A percentile compares a stretch with the other conserved stretches of the same genome.
These are phyloP conservation scores for Pristionchus fissidentatus DNA, from an alignment of 2,888 invertebrate genomes.

Conservation along the genomic window DNA sequence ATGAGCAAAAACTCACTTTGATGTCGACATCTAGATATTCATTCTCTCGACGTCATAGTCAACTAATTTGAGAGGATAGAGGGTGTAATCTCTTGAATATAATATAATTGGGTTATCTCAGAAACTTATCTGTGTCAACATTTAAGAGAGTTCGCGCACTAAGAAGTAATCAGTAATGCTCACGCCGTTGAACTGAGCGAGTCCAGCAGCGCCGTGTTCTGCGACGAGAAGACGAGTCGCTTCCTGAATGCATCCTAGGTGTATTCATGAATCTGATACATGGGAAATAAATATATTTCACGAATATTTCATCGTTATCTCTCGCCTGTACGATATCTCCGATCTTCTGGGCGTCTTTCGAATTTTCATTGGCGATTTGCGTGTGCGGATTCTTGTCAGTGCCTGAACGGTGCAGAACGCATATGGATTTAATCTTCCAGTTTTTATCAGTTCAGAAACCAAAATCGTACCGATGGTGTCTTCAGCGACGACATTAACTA, in stretches of 20 bases:
- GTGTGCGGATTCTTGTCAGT: conserved; percentile 38
- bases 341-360: conserved; percentile 29
- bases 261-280: background rate
- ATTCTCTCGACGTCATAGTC: background rate
- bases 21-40: too few relatives aligned
- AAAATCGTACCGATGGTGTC: background rate
- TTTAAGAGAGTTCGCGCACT: background rate
- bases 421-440: background rate
- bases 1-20: too few relatives aligned
- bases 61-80: too few relatives aligned
- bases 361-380: conserved; percentile 6
- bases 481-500: conserved; percentile 1
- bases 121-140: too few relatives aligned
- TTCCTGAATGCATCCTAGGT: conserved; percentile 5
- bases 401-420: background rate
- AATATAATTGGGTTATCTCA: too few relatives aligned
- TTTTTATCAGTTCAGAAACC: background rate
- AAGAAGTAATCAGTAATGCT: background rate
- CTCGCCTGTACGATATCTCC: conserved; percentile 43
- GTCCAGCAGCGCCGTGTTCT: background rate
- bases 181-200: conserved; percentile 18
- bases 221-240: conserved; percentile 31
- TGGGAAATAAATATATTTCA: background rate
- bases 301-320: background rate
- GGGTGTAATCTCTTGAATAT: too few relatives aligned